Evolutionary conservation across 2,797 vertebrate species (phyloP).

Genomic region (Erethizon dorsatum): DNA sequence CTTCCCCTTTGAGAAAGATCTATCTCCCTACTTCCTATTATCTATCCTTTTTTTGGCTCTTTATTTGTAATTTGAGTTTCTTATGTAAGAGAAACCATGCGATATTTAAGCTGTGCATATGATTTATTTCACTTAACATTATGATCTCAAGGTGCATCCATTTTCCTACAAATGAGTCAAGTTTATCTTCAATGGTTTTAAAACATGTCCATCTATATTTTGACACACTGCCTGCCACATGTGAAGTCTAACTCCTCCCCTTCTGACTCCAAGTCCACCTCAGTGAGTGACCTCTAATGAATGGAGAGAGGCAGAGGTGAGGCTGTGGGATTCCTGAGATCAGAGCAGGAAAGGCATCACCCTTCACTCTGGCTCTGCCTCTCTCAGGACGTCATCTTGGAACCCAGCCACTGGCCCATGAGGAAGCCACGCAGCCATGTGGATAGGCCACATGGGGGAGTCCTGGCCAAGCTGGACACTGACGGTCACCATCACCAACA

Average conservation of each 20-base stretch:
- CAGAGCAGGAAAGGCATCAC: neutral
- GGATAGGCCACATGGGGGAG: neutral
- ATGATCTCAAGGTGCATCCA: neutral
- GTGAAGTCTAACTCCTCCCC: neutral
- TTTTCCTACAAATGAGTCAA: neutral
- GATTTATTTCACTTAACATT: neutral
- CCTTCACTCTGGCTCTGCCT: neutral
- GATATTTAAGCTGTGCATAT: neutral
- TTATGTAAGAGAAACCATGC: neutral
- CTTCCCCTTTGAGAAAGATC: neutral
- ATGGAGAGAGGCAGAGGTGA: neutral
- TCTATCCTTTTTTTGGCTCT: neutral
- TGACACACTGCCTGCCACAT: neutral
- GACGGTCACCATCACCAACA: neutral
- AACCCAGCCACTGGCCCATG: neutral
- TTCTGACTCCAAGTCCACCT: neutral
- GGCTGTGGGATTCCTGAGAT: neutral
- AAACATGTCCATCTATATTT: slow-evolving; percentile 12
- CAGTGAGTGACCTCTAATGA: slow-evolving; percentile 1
- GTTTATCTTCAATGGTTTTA: slow-evolving; percentile 21
- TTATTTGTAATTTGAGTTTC: neutral
- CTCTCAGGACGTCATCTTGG: neutral
- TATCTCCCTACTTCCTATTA: neutral
- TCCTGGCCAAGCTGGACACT: neutral
- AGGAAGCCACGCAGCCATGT: neutral